Evolutionary conservation across 2,888 invertebrate species (phyloP).

Genomic region (Phengaris arion): DNA sequence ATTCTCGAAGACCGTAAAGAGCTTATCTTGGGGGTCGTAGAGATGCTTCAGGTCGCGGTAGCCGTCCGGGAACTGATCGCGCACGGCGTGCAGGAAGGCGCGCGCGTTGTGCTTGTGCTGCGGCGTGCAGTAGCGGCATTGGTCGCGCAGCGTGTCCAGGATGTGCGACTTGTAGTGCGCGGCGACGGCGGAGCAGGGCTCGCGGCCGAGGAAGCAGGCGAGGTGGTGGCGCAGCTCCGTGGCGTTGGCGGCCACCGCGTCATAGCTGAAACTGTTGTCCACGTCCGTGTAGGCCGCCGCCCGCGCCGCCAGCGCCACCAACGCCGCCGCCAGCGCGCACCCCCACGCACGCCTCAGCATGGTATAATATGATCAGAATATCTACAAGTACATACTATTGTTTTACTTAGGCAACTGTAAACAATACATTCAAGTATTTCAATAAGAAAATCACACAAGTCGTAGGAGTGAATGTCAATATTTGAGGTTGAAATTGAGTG

Average conservation of each 20-base stretch:
- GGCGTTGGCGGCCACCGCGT: not conserved
- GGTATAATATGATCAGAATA: no score
- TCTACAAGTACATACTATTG: no score
- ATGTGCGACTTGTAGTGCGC: constrained; percentile 1
- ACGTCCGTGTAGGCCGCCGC: not conserved
- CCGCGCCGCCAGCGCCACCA: not conserved
- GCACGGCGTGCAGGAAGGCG: not conserved
- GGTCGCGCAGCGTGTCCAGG: not conserved
- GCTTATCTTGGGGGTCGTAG: not conserved
- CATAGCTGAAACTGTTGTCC: not conserved
- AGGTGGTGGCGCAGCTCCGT: not conserved
- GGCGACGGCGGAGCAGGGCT: not conserved
- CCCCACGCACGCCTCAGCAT: not conserved
- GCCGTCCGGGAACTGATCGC: not conserved
- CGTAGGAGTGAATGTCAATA: no score
- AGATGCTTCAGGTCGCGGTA: not conserved
- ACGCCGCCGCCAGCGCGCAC: not conserved
- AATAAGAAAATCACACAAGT: no score
- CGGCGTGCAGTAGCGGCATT: not conserved
- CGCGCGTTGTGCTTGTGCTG: not conserved
- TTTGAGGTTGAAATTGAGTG: no score
- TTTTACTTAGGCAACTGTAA: no score
- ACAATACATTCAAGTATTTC: no score
- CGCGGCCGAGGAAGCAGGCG: not conserved
- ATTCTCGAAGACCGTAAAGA: not conserved